A percentile compares a stretch with the other conserved stretches of the same genome.
Conservation (phyloP, 2,888 invertebrate species). For the Tipula confusa region DNA sequence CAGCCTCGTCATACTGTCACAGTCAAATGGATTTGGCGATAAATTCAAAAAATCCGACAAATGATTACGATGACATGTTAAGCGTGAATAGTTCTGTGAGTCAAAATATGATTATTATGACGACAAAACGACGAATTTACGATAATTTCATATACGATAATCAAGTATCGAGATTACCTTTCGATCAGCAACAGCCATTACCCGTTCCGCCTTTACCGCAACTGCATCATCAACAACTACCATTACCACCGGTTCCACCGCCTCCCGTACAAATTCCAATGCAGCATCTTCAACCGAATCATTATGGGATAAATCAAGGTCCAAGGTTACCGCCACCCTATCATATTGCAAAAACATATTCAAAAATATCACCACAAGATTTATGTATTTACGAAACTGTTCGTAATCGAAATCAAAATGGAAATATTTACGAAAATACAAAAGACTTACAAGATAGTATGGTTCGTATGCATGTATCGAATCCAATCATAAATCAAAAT, state of each 20-base stretch:
- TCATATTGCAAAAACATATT: slow-evolving; percentile 77
- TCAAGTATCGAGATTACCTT: not conserved
- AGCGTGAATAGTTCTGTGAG: not conserved
- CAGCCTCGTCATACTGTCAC: slow-evolving; percentile 20
- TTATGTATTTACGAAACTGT: slow-evolving; percentile 45
- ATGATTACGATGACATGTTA: not conserved
- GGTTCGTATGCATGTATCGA: not conserved
- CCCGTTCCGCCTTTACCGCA: slow-evolving; percentile 30
- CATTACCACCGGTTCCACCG: slow-evolving; percentile 30
- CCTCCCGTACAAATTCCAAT: not conserved
- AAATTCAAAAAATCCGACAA: not conserved
- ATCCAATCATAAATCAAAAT: not conserved
- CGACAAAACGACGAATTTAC: not conserved
- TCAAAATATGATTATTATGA: not conserved
- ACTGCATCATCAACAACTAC: not conserved
- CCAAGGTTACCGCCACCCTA: slow-evolving; percentile 66
- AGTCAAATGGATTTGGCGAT: slow-evolving; percentile 14
- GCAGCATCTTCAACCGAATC: slow-evolving; percentile 34
- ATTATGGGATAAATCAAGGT: slow-evolving; percentile 26
- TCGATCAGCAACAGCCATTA: slow-evolving; percentile 28
- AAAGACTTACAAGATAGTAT: slow-evolving; percentile 20
- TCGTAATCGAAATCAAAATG: slow-evolving; percentile 39
- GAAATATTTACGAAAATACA: slow-evolving; percentile 13
- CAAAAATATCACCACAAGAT: slow-evolving; percentile 59
- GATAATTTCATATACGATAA: slow-evolving; percentile 28